Evolutionary conservation across 2,797 vertebrate genomes (phyloP).

Genomic region (Rhincodon typus): DNA sequence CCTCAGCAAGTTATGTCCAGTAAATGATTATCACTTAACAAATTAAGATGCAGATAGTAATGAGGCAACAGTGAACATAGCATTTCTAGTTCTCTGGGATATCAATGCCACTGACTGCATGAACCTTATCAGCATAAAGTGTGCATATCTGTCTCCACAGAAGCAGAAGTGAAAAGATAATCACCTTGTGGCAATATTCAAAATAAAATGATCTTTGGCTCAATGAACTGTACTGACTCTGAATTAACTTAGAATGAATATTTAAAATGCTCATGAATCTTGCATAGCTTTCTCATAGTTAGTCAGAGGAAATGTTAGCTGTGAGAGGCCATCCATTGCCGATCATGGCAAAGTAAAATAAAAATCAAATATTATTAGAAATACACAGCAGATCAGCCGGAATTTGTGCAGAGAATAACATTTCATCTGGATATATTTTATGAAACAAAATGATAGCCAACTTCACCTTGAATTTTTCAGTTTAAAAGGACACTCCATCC

Average conservation of each 20-base stretch:
- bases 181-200: constrained; percentile 5
- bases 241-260: constrained; percentile 17
- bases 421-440: background rate
- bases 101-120: background rate
- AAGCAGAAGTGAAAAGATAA: background rate
- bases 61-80: background rate
- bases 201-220: background rate
- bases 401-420: background rate
- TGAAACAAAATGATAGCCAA: background rate
- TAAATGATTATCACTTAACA: background rate
- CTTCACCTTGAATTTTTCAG: background rate
- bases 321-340: background rate
- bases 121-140: background rate
- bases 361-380: background rate
- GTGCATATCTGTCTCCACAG: background rate
- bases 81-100: background rate
- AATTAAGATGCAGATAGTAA: background rate
- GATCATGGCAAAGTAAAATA: background rate
- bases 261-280: background rate
- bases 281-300: background rate
- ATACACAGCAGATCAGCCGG: background rate
- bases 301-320: constrained; percentile 7
- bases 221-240: constrained; percentile 16
- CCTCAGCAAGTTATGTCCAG: background rate
- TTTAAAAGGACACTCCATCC: background rate